Evolutionary conservation across 2,797 vertebrate species (phyloP).

Genomic region (Platalea minor): DNA sequence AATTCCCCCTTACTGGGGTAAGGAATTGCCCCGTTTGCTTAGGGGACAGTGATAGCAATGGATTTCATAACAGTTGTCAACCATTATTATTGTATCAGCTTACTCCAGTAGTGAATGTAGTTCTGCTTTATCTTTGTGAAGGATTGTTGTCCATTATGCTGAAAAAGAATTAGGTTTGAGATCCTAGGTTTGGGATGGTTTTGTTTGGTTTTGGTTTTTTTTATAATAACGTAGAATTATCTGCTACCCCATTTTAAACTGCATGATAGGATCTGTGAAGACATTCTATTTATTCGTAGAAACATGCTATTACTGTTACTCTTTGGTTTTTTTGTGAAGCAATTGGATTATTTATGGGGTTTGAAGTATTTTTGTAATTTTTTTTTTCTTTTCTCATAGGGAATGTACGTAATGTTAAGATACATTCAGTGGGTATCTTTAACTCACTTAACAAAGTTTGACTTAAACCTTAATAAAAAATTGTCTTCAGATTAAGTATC

Average conservation of each 20-base stretch:
- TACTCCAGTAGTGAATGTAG: not conserved
- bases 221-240: not conserved
- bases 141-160: not conserved
- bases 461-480: conserved; percentile 55
- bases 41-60: not conserved
- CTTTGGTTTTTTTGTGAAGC: not conserved
- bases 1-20: not conserved
- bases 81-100: not conserved
- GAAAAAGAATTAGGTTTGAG: not conserved
- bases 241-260: not conserved
- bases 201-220: not conserved
- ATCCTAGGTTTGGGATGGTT: not conserved
- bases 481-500: conserved; percentile 51
- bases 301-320: not conserved
- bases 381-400: not conserved
- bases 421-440: not conserved
- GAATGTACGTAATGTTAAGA: not conserved
- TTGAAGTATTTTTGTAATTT: conserved; percentile 1
- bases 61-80: not conserved
- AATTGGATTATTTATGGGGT: not conserved
- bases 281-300: not conserved
- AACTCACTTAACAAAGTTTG: conserved; percentile 54
- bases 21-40: not conserved
- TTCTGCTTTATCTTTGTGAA: not conserved
- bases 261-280: not conserved